Evolutionary conservation across 2,113 vertebrate genomes (phyloP), one percentile per base, ranked within the genome.

Genomic region (Dasyurus viverrinus): DNA sequence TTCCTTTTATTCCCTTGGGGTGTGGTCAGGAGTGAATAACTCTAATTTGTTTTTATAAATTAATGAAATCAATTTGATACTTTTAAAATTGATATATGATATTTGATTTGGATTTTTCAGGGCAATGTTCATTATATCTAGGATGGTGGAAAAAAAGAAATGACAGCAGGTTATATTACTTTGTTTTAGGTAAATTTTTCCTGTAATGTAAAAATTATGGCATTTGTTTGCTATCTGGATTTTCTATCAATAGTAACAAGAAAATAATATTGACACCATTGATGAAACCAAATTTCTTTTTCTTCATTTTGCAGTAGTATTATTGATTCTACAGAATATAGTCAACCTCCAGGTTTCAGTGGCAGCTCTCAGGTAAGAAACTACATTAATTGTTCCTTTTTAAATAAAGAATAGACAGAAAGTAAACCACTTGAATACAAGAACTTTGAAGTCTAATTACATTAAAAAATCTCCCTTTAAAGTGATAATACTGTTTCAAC

Each of bases 251-350:
- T 95, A 90, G 1, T 42, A 42, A 84, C 16, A 8, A 84, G 19
- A 42, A 94, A 89, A 36, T 94, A 92, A 95, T 96, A 0, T 93
- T 94, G 95, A 60, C 90, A 93, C 84, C 90, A 93, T 95, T 96
- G 48, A 94, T 98, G 96, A 98, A 98, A 92, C 91, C 93, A 97
- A 92, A 92, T 97, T 97, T 92, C 94, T 98, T 96, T 98, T 92
- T 98, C 96, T 98, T 98, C 89, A 89, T 98, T 98, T 98, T 99
- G 97, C 98, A 99, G 99, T 98, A 99, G 99, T 98, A 99, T 99
- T 98, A 99, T 99, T 93, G 99, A 99, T 95, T 98, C 99, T 27
- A 98, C 99, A 92, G 99, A 99, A 96, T 99, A 99, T 97, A 99
- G 97, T 96, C 99, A 99, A 90, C 99, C 99, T 96, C 99, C 99